Evolutionary conservation across 2,797 vertebrate species (phyloP).

Genomic region (Gastrophryne carolinensis): DNA sequence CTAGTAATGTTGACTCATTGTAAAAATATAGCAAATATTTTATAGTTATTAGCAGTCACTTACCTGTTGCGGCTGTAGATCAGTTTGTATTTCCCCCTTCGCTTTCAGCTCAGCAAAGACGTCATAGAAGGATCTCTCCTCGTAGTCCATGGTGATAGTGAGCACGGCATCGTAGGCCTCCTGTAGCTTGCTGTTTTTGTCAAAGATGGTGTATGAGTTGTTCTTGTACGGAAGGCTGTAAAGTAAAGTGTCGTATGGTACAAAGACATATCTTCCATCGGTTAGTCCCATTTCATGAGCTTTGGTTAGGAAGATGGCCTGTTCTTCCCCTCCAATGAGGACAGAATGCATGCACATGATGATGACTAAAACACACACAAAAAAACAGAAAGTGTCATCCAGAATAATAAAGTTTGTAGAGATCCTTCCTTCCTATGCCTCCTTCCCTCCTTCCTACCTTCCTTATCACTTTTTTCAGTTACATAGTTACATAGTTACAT

Average conservation of each 20-base stretch:
- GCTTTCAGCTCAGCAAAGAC: conserved; percentile 72
- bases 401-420: too few relatives aligned
- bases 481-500: too few relatives aligned
- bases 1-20: too few relatives aligned
- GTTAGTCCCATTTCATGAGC: conserved; percentile 85
- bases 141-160: conserved; percentile 85
- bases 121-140: conserved; percentile 80
- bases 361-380: conserved; percentile 76
- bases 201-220: conserved; percentile 71
- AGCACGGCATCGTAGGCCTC: conserved; percentile 88
- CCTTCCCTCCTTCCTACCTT: too few relatives aligned
- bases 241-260: conserved; percentile 85
- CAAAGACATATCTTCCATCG: conserved; percentile 82
- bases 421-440: too few relatives aligned
- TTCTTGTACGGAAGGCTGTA: conserved; percentile 88
- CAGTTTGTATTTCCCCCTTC: conserved; percentile 68
- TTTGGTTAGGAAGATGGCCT: conserved; percentile 78
- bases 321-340: conserved; percentile 82
- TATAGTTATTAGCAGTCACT: too few relatives aligned
- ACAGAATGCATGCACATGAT: conserved; percentile 93
- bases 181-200: conserved; percentile 73
- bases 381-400: background rate
- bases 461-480: too few relatives aligned
- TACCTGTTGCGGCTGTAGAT: conserved; percentile 75
- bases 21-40: too few relatives aligned